These are phyloP conservation scores for Carlito syrichta DNA, from an alignment of 2,113 vertebrate species.

Conservation along the genomic window DNA sequence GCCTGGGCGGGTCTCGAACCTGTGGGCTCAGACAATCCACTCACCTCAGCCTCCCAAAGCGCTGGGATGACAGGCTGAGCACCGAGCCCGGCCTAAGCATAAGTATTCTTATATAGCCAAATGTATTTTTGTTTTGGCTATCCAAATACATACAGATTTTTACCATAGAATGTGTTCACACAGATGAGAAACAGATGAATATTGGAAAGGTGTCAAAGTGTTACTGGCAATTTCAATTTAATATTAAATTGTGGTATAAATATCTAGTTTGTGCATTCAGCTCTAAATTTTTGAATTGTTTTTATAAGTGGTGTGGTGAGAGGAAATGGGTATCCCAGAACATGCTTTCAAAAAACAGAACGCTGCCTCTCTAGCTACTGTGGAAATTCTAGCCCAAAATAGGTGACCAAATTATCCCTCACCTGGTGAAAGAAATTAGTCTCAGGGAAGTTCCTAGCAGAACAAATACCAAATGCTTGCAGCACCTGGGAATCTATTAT, in stretches of 20 bases:
- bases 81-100: no score
- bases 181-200: neutral
- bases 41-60: no score
- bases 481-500: neutral
- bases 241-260: neutral
- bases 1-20: no score
- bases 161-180: neutral
- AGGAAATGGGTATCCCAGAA: neutral
- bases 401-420: neutral
- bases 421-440: neutral
- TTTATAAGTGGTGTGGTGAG: neutral
- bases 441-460: neutral
- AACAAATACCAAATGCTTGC: neutral
- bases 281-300: neutral
- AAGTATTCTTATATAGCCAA: neutral
- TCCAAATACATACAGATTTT: neutral
- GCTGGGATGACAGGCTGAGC: no score
- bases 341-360: neutral
- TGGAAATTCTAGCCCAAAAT: neutral
- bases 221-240: neutral
- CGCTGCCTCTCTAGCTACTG: neutral
- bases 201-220: neutral
- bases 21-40: no score
- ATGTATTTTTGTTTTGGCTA: conserved; percentile 13
- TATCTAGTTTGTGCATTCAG: neutral